Evolutionary conservation across 2,888 invertebrate genomes (phyloP).

Genomic region (Parascotia fuliginaria): DNA sequence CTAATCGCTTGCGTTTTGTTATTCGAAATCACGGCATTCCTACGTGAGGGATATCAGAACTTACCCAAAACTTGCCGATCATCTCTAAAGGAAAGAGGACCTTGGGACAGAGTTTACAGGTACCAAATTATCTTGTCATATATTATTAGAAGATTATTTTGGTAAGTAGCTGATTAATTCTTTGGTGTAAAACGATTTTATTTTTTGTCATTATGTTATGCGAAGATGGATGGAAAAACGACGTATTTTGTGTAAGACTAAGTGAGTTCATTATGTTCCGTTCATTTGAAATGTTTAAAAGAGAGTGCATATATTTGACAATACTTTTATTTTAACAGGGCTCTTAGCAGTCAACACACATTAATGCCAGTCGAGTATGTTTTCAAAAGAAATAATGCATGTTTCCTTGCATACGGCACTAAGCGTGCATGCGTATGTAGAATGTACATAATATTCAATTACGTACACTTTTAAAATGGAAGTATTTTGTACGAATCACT

Average conservation of each 20-base stretch:
- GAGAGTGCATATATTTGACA: slow-evolving; percentile 81
- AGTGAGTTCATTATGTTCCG: slow-evolving; percentile 82
- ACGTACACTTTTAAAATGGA: slow-evolving; percentile 64
- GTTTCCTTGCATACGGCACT: slow-evolving; percentile 78
- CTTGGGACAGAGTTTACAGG: slow-evolving; percentile 94
- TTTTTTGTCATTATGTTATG: slow-evolving; percentile 80
- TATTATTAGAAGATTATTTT: slow-evolving; percentile 50
- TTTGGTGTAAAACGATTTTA: slow-evolving; percentile 76
- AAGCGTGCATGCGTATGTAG: slow-evolving; percentile 81
- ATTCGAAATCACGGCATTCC: slow-evolving; percentile 98
- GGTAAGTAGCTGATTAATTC: slow-evolving; percentile 75
- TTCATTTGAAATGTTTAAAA: slow-evolving; percentile 73
- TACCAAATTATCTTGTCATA: slow-evolving; percentile 58
- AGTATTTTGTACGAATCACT: slow-evolving; percentile 64
- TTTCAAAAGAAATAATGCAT: slow-evolving; percentile 82
- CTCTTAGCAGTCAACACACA: slow-evolving; percentile 86
- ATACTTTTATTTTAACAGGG: slow-evolving; percentile 84
- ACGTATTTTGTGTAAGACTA: slow-evolving; percentile 84
- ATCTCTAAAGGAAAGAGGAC: slow-evolving; percentile 91
- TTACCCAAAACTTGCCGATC: slow-evolving; percentile 90
- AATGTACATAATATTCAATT: slow-evolving; percentile 67
- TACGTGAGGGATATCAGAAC: slow-evolving; percentile 97
- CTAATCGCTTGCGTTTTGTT: slow-evolving; percentile 97
- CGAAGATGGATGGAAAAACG: slow-evolving; percentile 85
- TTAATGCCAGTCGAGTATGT: slow-evolving; percentile 86